Percentiles rank a stretch among this genome's conserved stretches.
Evolutionary conservation across 2,113 vertebrate species (phyloP).

Genomic region (Sinosuthora webbiana): DNA sequence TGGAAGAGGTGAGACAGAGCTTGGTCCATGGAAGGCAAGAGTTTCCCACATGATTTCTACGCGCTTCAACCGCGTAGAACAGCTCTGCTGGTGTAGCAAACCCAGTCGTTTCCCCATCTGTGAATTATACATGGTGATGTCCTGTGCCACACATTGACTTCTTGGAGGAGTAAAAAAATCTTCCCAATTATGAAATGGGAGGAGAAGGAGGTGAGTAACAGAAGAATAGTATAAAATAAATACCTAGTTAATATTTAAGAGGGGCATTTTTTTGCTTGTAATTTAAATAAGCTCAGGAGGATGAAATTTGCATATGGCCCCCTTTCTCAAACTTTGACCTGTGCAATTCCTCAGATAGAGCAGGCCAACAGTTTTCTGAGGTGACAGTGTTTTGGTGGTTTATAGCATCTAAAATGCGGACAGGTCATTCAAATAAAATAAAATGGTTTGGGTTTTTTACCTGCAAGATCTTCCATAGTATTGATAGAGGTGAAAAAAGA

Average conservation of each 20-base stretch:
- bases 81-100: background rate
- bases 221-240: background rate
- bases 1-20: background rate
- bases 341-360: background rate
- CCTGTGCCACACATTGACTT: background rate
- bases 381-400: background rate
- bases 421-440: background rate
- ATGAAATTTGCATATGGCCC: background rate
- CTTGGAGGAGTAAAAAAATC: background rate
- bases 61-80: background rate
- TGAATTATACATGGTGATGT: background rate
- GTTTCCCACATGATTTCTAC: background rate
- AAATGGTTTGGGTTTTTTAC: background rate
- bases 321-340: background rate
- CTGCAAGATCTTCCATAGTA: background rate
- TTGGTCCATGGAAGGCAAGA: background rate
- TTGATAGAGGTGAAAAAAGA: background rate
- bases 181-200: background rate
- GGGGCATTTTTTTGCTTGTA: background rate
- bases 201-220: background rate
- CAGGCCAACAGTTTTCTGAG: background rate
- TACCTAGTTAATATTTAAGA: background rate
- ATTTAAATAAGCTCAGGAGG: background rate
- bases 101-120: background rate
- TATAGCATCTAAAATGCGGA: background rate